Percentiles rank a stretch among this genome's conserved stretches.
Evolutionary conservation across 2,888 invertebrate genomes (phyloP).

Genomic region (Elmis aenea): DNA sequence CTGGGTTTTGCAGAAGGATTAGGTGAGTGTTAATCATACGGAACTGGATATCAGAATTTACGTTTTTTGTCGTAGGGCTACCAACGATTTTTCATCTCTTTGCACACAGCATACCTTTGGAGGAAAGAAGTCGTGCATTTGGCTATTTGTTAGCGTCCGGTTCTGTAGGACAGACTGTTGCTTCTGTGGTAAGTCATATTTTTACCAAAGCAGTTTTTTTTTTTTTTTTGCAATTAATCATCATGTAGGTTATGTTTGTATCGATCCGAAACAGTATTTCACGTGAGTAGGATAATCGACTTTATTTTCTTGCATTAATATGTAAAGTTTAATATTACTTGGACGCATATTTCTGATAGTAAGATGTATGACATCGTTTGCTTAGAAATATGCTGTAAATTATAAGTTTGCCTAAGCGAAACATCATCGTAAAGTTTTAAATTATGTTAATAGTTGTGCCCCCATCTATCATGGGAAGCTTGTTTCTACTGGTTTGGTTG

Average conservation of each 20-base stretch:
- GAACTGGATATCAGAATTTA: neutral
- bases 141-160: conserved; percentile 68
- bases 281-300: no score
- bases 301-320: no score
- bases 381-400: no score
- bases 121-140: conserved; percentile 67
- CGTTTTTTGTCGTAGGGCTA: conserved; percentile 50
- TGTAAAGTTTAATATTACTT: no score
- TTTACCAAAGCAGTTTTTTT: neutral
- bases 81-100: conserved; percentile 73
- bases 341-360: no score
- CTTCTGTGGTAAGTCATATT: conserved; percentile 56
- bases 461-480: conserved; percentile 62
- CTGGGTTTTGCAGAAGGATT: conserved; percentile 71
- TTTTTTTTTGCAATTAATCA: conserved; percentile 6
- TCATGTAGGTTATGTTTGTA: conserved; percentile 18
- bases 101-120: conserved; percentile 65
- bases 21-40: no score
- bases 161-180: conserved; percentile 70
- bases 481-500: conserved; percentile 66
- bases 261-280: no score
- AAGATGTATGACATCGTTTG: no score
- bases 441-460: conserved; percentile 62
- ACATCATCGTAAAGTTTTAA: no score
- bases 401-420: no score